Evolutionary conservation across 2,113 vertebrate genomes (phyloP).

Genomic region (Gobius niger): DNA sequence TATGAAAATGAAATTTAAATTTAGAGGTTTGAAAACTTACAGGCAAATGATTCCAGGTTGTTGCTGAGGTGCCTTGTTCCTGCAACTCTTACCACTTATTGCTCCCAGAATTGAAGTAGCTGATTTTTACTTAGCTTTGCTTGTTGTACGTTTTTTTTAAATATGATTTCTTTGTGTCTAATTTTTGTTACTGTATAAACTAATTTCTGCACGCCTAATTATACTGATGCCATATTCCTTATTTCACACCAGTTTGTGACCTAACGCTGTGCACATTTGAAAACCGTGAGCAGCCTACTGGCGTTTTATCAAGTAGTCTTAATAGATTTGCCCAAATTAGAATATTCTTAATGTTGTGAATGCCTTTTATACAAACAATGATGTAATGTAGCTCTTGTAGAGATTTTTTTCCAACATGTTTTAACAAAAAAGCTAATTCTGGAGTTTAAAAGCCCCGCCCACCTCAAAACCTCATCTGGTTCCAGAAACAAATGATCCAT

Average conservation of each 20-base stretch:
- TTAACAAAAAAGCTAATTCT: not conserved
- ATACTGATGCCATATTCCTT: not conserved
- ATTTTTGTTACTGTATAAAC: not conserved
- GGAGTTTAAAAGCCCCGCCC: no score
- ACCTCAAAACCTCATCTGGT: no score
- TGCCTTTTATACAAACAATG: conserved; percentile 31
- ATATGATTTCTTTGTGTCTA: not conserved
- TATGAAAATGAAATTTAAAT: not conserved
- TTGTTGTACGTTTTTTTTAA: no score
- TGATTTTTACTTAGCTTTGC: no score
- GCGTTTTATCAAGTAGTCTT: not conserved
- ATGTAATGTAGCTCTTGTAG: not conserved
- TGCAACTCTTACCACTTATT: not conserved
- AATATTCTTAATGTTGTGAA: conserved; percentile 1
- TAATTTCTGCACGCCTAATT: not conserved
- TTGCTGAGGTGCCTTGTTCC: not conserved
- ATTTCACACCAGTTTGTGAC: not conserved
- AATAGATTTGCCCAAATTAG: not conserved
- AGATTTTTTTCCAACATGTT: not conserved
- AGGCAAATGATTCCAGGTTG: not conserved
- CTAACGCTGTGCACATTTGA: conserved; percentile 30
- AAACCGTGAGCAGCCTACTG: not conserved
- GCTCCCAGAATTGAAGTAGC: no score
- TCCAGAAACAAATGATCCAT: no score
- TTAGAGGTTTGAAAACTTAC: no score